These are phyloP conservation scores for Phasia obesa DNA, from an alignment of 2,888 invertebrate species.

Conservation along the genomic window DNA sequence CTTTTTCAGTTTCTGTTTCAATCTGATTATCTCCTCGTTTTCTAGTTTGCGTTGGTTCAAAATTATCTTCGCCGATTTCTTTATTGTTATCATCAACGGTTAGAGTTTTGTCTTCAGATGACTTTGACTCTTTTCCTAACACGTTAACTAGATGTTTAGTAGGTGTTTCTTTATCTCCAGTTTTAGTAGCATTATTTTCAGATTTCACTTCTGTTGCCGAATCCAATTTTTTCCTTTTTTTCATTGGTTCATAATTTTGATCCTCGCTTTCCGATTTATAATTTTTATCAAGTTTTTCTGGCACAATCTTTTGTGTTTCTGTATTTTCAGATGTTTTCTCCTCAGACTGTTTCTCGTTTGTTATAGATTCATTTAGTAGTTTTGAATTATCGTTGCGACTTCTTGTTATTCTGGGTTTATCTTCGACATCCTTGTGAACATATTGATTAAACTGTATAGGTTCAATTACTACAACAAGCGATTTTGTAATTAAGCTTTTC, in stretches of 20 bases:
- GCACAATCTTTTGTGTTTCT: not conserved
- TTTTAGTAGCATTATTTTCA: not conserved
- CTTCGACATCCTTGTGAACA: not conserved
- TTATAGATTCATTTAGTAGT: not conserved
- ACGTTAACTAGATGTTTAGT: not conserved
- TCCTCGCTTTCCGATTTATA: not conserved
- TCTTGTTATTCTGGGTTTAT: conserved; percentile 18
- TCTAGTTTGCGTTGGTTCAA: conserved; percentile 18
- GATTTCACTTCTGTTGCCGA: not conserved
- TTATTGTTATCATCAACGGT: not conserved
- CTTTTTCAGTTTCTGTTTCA: not conserved
- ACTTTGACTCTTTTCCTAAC: not conserved
- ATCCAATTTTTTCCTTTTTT: not conserved
- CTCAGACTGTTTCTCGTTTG: not conserved
- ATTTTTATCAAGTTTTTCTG: not conserved
- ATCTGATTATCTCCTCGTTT: conserved; percentile 12
- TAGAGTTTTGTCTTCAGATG: not conserved
- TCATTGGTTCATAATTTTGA: not conserved
- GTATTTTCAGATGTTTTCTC: not conserved
- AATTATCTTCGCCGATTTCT: not conserved
- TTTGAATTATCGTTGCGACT: conserved; percentile 10
- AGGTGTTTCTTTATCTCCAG: too few relatives aligned
- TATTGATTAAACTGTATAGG: not conserved
- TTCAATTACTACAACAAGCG: conserved; percentile 4
- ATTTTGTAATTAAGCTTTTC: not conserved